Conservation (phyloP, 1,140 invertebrate genomes). For the Stenopsyche tienmushanensis region DNA sequence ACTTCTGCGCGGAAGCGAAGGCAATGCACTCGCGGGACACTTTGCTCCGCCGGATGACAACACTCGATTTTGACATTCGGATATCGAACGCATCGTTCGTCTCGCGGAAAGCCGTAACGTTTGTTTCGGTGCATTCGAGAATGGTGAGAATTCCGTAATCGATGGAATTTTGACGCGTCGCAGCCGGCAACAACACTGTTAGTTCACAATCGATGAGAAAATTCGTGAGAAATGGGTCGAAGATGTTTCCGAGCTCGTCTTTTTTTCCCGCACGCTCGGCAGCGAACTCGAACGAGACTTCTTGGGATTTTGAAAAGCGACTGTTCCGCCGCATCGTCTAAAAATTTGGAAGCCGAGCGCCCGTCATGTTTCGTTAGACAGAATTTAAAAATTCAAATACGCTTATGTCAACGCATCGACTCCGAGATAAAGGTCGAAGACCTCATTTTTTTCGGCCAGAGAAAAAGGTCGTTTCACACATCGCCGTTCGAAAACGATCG, state of each 20-base stretch:
- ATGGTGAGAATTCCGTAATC: too few species aligned
- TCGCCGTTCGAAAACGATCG: not conserved
- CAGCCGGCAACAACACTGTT: too few species aligned
- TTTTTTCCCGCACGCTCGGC: not conserved
- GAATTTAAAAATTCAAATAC: too few species aligned
- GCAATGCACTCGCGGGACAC: not conserved
- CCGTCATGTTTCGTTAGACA: too few species aligned
- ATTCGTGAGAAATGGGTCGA: conserved; percentile 16
- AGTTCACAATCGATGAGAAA: not conserved
- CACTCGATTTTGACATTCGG: not conserved
- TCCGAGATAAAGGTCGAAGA: too few species aligned
- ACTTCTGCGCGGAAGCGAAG: conserved; percentile 1
- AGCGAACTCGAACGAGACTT: too few species aligned
- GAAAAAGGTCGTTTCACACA: too few species aligned
- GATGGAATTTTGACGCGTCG: too few species aligned
- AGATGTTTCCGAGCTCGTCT: not conserved
- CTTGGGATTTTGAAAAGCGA: not conserved
- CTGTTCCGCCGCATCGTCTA: too few species aligned
- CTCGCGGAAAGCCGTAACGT: not conserved
- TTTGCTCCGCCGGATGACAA: not conserved
- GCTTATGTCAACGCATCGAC: not conserved
- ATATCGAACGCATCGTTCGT: not conserved
- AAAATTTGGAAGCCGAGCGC: too few species aligned
- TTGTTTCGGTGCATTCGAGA: too few species aligned
- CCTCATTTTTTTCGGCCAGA: not conserved